Conservation (phyloP, 2,113 vertebrate species). For the Nesogale talazaci region DNA sequence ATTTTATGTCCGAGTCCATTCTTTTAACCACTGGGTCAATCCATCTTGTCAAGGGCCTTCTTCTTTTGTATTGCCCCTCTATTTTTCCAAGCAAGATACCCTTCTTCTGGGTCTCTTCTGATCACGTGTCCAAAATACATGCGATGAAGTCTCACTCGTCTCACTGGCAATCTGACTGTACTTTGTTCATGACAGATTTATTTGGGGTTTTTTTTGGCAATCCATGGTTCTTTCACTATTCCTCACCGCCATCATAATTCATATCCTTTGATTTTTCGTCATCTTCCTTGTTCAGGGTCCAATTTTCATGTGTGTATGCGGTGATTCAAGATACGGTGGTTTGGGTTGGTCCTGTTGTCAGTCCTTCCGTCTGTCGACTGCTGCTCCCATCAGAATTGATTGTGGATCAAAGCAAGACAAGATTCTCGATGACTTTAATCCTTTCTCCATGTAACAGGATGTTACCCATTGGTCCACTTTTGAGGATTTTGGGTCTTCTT, state of each 20-base stretch:
- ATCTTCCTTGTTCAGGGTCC: too few species aligned
- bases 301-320: too few species aligned
- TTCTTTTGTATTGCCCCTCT: not conserved
- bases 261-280: not conserved
- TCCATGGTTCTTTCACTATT: not conserved
- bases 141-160: not conserved
- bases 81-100: not conserved
- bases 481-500: too few species aligned
- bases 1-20: not conserved
- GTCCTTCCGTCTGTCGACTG: too few species aligned
- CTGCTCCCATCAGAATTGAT: too few species aligned
- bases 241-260: not conserved
- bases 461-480: too few species aligned
- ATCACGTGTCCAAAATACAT: not conserved
- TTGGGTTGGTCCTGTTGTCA: too few species aligned
- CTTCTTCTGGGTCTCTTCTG: not conserved
- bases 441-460: too few species aligned
- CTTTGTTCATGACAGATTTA: not conserved
- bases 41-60: not conserved
- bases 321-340: too few species aligned
- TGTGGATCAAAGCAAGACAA: too few species aligned
- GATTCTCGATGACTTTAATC: too few species aligned
- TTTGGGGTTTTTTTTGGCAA: not conserved
- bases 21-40: not conserved
- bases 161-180: not conserved